Base-by-base conservation (phyloP, 2,888 invertebrate genomes). In the Tenthredo livida region DNA sequence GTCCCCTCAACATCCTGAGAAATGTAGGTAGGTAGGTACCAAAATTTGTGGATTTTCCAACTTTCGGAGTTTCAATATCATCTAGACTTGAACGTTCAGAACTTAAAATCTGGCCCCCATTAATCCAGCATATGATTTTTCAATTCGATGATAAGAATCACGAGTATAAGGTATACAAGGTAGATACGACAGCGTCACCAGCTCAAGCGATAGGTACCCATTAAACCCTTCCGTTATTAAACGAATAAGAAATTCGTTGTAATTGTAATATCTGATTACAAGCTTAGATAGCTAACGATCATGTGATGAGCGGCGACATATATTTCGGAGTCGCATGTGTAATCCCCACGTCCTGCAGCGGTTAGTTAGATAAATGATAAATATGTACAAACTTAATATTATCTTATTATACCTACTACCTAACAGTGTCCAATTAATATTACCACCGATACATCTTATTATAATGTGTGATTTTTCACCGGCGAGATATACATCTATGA, bases 251-350 rank as follows among this genome's bases (percentile, higher is more conserved):
- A 73, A 73, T 43, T 73, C 40, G n/a, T 43, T 17, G 33, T 77
- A 54, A 77, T 77, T 77, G 77, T 77, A n/a, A 77, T 77, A 77
- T 77, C 77, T 33, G 77, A 77, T 77, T 77, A 54, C 77, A 77
- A 54, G 2, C 15, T 33, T 17, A 33, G 61, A 72, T 40, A 40
- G 43, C 40, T 43, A 43, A 37, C 47, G 61, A 61, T 61, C 61
- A 10, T 29, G 73, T 25, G 43, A 43, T 25, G 12, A 43, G 25
- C 43, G 73, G 73, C 43, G 43, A 73, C 43, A 73, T 73, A 12
- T 43, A 4, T 73, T 43, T 43, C 43, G 17, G 25, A 72, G 33
- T 33, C 33, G 1, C 2, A 1, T 29, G 29, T 29, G 2, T 29
- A 29, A 2, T 29, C 33, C 6, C 17, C 17, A 2, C 54, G 54